phyloP scores from a whole-genome alignment of 2,113 vertebrate species.

The Neoarius graeffei region DNA sequence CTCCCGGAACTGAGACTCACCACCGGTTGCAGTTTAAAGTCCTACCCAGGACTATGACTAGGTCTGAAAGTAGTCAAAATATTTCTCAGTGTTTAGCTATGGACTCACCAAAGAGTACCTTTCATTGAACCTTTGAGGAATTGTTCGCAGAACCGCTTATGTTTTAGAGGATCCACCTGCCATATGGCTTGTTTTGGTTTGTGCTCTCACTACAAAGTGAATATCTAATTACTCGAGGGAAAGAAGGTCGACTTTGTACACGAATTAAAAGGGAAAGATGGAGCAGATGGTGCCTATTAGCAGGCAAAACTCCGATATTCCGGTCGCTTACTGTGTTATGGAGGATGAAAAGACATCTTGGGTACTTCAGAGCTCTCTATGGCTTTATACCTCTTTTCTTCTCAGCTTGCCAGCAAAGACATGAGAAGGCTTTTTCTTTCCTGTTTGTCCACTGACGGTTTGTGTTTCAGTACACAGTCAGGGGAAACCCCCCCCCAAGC shows the following conservation, averaged over 20 bases:
- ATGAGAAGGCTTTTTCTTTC: background rate
- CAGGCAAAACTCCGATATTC: background rate
- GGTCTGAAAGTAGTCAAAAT: background rate
- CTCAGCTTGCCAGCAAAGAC: background rate
- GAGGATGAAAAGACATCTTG: background rate
- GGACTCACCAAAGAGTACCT: too few species aligned
- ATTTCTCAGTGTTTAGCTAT: background rate
- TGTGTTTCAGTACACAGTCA: background rate
- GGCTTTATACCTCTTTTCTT: background rate
- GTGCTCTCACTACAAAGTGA: constrained; percentile 41
- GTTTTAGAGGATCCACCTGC: constrained; percentile 7
- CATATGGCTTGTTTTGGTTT: constrained; percentile 43
- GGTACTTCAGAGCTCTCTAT: background rate
- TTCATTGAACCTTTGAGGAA: constrained; percentile 7
- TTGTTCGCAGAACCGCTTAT: constrained; percentile 8
- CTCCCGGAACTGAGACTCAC: too few species aligned
- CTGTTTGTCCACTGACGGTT: background rate
- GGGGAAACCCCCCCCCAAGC: background rate
- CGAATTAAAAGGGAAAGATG: constrained; percentile 3
- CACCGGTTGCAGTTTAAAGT: too few species aligned
- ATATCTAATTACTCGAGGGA: constrained; percentile 44
- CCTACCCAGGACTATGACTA: too few species aligned
- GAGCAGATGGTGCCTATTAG: constrained; percentile 7
- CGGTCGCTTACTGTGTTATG: background rate
- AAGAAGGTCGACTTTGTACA: constrained; percentile 27